Evolutionary conservation across 2,797 vertebrate genomes (phyloP).

Genomic region (Salarias fasciatus): DNA sequence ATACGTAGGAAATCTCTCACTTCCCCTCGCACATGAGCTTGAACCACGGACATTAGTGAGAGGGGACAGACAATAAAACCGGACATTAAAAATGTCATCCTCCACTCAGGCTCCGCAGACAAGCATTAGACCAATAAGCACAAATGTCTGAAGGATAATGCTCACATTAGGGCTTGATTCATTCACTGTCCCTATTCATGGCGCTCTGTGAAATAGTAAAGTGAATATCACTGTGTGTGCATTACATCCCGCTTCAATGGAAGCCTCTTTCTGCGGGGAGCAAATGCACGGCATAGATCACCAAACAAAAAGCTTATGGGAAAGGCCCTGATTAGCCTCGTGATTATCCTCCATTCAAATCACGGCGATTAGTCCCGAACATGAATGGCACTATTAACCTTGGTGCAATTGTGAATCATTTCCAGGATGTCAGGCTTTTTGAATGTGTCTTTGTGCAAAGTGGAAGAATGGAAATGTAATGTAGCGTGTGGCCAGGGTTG

Average conservation of each 20-base stretch:
- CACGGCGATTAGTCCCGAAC: conserved; percentile 53
- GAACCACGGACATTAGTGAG: conserved; percentile 51
- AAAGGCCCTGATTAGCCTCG: conserved; percentile 64
- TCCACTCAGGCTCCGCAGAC: conserved; percentile 55
- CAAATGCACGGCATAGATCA: conserved; percentile 72
- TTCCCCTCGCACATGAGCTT: conserved; percentile 39
- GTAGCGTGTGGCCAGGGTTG: conserved; percentile 26
- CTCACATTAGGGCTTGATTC: conserved; percentile 72
- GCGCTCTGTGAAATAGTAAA: conserved; percentile 56
- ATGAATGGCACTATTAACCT: conserved; percentile 73
- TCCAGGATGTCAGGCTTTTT: conserved; percentile 58
- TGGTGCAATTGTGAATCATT: conserved; percentile 64
- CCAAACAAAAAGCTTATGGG: conserved; percentile 72
- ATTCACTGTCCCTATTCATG: conserved; percentile 62
- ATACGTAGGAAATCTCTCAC: conserved; percentile 19
- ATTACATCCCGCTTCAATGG: conserved; percentile 57
- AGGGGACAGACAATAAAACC: conserved; percentile 57
- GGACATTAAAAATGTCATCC: conserved; percentile 65
- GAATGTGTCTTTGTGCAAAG: conserved; percentile 45
- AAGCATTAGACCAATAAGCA: conserved; percentile 70
- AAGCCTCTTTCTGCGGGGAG: conserved; percentile 61
- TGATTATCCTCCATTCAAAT: conserved; percentile 69
- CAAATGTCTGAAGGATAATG: conserved; percentile 73
- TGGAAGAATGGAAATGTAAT: conserved; percentile 55
- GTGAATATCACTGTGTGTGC: conserved; percentile 62